Conservation (phyloP, 2,888 invertebrate genomes). For the Epinotia brunnichana region DNA sequence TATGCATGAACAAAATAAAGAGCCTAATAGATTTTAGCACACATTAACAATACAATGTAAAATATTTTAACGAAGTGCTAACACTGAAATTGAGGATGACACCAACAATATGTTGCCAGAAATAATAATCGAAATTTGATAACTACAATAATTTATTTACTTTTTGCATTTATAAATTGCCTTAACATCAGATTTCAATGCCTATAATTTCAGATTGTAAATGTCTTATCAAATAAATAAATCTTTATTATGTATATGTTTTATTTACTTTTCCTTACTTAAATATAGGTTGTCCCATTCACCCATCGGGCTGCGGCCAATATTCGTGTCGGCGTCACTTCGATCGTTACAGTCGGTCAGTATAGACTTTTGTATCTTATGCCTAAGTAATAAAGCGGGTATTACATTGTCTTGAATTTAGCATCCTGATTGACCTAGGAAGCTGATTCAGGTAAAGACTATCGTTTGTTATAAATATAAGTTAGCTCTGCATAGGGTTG, state of each 20-base stretch:
- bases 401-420: too few relatives aligned
- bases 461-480: too few relatives aligned
- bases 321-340: too few relatives aligned
- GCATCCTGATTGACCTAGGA: too few relatives aligned
- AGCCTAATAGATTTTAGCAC: conserved; percentile 27
- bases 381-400: too few relatives aligned
- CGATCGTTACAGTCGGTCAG: too few relatives aligned
- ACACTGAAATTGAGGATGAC: conserved; percentile 35
- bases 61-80: conserved; percentile 34
- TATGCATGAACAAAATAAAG: conserved; percentile 20
- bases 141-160: conserved; percentile 77
- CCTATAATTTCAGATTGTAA: conserved; percentile 77
- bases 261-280: conserved; percentile 12
- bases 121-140: conserved; percentile 66
- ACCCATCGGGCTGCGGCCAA: too few relatives aligned
- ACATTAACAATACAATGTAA: conserved; percentile 22
- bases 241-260: conserved; percentile 66
- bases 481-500: too few relatives aligned
- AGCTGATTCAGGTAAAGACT: too few relatives aligned
- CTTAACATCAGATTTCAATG: conserved; percentile 56
- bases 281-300: background rate
- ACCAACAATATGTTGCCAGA: conserved; percentile 70
- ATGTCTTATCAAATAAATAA: conserved; percentile 79
- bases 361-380: too few relatives aligned
- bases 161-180: conserved; percentile 75